Base-by-base conservation (phyloP, 1,140 invertebrate genomes). In the Aphelinus certus region DNA sequence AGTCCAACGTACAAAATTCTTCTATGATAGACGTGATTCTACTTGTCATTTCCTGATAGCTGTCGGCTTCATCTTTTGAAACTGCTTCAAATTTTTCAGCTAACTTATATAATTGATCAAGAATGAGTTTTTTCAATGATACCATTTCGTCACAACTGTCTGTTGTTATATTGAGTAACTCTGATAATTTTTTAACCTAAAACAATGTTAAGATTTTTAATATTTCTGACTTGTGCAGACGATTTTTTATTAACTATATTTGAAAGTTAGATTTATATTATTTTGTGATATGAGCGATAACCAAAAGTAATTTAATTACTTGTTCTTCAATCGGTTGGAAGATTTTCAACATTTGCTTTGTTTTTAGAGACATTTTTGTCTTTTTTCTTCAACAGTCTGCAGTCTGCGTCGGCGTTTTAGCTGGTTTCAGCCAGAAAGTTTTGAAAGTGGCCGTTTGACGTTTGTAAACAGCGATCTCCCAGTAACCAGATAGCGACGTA, bases 301-400 rank as follows among this genome's bases (percentile, higher is more conserved):
- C 26, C 26, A 26, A 26, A 26, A 26, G 26, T 26, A 26, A 49
- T 62, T 64, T 72, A 42, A 26, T 80, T 83, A 85, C 84, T 73
- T 83, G 81, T 49, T 77, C 69, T 43, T 80, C 79, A 67, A 84
- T 77, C 3, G 81, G 79, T 49, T 79, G 75, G 10, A 82, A 76
- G 67, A 84, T 77, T 53, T 79, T 75, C 46, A 62, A 57, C 81
- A 84, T 84, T 69, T 79, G 69, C 62, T 76, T 83, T 42, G 84
- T 85, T 62, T 84, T 84, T 7, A 84, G 55, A 3, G 75, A 66
- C 83, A 85, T 84, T 72, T 79, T 81, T 45, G 53, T 51, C 5
- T 53, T 61, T 64, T 71, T n/a, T 49, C 1, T 61, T 53, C 64
- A 57, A 5, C 42, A 43, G 7, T 64, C 26, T 26, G 26, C 26